Conservation (phyloP, 2,888 invertebrate genomes). For the Oxyscelio sp. region DNA sequence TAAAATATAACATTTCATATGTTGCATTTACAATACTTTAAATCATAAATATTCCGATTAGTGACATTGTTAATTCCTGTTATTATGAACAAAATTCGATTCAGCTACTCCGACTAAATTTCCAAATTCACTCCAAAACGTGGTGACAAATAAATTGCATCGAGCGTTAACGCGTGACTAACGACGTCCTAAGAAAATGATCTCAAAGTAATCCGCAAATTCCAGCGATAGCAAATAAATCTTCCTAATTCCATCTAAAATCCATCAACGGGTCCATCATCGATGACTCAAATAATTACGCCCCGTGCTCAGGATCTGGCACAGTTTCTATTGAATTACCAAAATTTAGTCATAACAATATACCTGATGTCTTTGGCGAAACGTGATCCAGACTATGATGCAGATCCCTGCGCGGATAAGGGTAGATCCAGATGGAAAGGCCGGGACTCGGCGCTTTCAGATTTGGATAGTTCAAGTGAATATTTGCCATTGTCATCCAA, state of each 20-base stretch:
- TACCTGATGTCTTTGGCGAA: slow-evolving; percentile 46
- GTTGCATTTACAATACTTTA: too few species aligned
- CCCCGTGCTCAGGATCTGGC: neutral
- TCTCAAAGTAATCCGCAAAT: too few species aligned
- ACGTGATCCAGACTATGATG: slow-evolving; percentile 67
- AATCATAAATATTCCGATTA: too few species aligned
- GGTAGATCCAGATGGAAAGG: slow-evolving; percentile 70
- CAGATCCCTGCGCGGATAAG: slow-evolving; percentile 63
- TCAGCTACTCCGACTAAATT: too few species aligned
- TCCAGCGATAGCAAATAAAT: too few species aligned
- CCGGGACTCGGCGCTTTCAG: slow-evolving; percentile 71
- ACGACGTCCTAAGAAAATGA: too few species aligned
- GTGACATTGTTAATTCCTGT: too few species aligned
- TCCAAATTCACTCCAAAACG: too few species aligned
- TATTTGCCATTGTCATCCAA: slow-evolving; percentile 87
- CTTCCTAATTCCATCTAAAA: neutral
- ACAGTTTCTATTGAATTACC: slow-evolving; percentile 37
- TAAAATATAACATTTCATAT: too few species aligned
- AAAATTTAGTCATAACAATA: slow-evolving; percentile 60
- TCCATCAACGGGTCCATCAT: neutral
- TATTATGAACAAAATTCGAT: too few species aligned
- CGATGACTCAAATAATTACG: slow-evolving; percentile 21
- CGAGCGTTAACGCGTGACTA: too few species aligned
- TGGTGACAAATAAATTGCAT: too few species aligned
- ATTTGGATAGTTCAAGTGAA: slow-evolving; percentile 83